Conservation (phyloP, 1,140 invertebrate genomes). For the Psilanteris sp. region DNA sequence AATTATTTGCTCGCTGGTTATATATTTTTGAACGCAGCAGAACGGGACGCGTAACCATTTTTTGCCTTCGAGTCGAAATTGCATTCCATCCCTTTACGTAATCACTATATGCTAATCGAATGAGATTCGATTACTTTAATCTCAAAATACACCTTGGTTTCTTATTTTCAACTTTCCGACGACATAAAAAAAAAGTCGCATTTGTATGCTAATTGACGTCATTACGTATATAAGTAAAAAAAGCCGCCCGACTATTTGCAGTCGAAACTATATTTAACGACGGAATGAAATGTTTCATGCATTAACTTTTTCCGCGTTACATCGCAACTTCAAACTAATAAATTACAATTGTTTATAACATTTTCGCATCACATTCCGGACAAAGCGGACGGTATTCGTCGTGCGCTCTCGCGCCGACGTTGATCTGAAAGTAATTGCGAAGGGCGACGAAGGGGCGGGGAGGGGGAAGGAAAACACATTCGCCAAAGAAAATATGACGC, state of each 20-base stretch:
- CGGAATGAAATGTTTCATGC: slow-evolving; percentile 10
- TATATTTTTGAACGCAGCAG: too few species aligned
- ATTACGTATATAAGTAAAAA: slow-evolving; percentile 16
- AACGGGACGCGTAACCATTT: too few species aligned
- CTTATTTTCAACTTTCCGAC: slow-evolving; percentile 28
- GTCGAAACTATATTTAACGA: slow-evolving; percentile 26
- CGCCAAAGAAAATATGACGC: slow-evolving; percentile 7
- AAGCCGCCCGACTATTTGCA: slow-evolving; percentile 5
- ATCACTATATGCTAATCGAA: slow-evolving; percentile 31
- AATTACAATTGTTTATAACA: slow-evolving; percentile 3
- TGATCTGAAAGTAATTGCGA: too few species aligned
- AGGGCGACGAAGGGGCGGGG: not conserved
- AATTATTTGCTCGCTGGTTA: too few species aligned
- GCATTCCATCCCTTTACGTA: slow-evolving; percentile 1
- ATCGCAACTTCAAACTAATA: not conserved
- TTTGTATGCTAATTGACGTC: slow-evolving; percentile 38
- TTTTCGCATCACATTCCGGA: not conserved
- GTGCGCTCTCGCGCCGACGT: too few species aligned
- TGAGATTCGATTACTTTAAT: slow-evolving; percentile 43
- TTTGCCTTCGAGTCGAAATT: too few species aligned
- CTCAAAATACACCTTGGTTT: slow-evolving; percentile 7
- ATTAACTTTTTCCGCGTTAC: slow-evolving; percentile 5
- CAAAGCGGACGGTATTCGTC: too few species aligned
- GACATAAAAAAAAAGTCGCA: slow-evolving; percentile 16
- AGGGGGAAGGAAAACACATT: not conserved